phyloP scores from a whole-genome alignment of 1,140 invertebrate species.

The Hylaeus anthracinus region DNA sequence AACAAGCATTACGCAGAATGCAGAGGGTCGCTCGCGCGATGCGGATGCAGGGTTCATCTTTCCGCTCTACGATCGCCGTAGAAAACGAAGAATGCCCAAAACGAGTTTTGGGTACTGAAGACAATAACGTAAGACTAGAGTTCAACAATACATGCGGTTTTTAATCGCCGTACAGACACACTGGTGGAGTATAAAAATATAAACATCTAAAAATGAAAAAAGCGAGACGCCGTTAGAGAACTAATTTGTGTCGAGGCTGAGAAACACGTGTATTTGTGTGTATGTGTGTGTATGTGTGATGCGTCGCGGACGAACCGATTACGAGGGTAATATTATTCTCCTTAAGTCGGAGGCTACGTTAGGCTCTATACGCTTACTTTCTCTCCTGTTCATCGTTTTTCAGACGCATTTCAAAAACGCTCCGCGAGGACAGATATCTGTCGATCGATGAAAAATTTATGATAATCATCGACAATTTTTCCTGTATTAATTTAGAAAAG shows the following conservation, averaged over 20 bases:
- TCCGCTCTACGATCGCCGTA: slow-evolving; percentile 34
- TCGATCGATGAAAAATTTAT: slow-evolving; percentile 46
- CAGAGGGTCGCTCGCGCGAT: slow-evolving; percentile 9
- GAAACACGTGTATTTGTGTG: slow-evolving; percentile 7
- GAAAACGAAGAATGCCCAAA: slow-evolving; percentile 52
- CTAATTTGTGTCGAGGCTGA: slow-evolving; percentile 33
- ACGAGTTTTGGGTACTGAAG: slow-evolving; percentile 55
- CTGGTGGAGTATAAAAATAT: slow-evolving; percentile 77
- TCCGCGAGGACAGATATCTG: not conserved
- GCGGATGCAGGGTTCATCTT: slow-evolving; percentile 1
- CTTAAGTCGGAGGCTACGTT: slow-evolving; percentile 9
- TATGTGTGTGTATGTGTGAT: not conserved
- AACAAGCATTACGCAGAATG: slow-evolving; percentile 27
- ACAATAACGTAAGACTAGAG: slow-evolving; percentile 79
- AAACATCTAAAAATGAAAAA: slow-evolving; percentile 77
- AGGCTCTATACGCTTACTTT: not conserved
- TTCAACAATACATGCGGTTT: slow-evolving; percentile 79
- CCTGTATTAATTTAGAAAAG: too few relatives aligned
- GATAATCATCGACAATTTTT: not conserved
- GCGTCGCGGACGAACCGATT: slow-evolving; percentile 25
- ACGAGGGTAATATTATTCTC: not conserved
- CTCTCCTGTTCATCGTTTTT: not conserved
- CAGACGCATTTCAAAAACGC: slow-evolving; percentile 1
- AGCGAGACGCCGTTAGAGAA: slow-evolving; percentile 60
- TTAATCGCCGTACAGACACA: slow-evolving; percentile 70